Evolutionary conservation across 2,113 vertebrate genomes (phyloP), one percentile per base, ranked within the genome.

Genomic region (Accipiter cooperii): DNA sequence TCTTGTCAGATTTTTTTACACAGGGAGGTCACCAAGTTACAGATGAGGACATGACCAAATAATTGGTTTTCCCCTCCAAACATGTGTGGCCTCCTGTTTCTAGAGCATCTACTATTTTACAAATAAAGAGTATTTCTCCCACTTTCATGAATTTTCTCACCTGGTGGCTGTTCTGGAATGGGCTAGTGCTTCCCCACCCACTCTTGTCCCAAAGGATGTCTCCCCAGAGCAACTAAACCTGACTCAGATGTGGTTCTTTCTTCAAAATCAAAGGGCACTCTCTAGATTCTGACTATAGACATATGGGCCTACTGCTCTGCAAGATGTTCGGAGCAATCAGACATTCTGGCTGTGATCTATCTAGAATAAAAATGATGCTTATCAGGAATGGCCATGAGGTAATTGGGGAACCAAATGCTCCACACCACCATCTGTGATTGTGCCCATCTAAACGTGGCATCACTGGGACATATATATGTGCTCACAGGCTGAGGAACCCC

Each of bases 271-370:
- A 96, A 96, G 92, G 90, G 71, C 78, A 73, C 31, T 85, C 71
- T 33, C 46, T 92, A 77, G 54, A 95, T 93, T 90, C 75, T 92
- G 85, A 83, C 1, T 14, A 21, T 25, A 94, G 89, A 77, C 90
- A 96, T 95, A 94, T 74, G 93, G 85, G 51, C 78, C 63, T 91
- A 73, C 60, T 82, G 52, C 73, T 89, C 80, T 89, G 74, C 94
- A 96, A 96, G 93, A 96, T 96, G 85, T 92, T 96, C 66, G 70
- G 80, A 76, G 92, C 78, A 74, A 52, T 85, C 92, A 94, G 70
- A 73, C 64, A 34, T 91, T 86, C 82, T 69, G 84, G 44, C 84
- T 95, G 70, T 55, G 83, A 70, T 90, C 58, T 95, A 80, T 57
- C 82, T 58, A 46, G 54, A 95, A 90, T 65, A 93, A 95, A 95